A percentile compares a stretch with the other conserved stretches of the same genome.
Conservation (phyloP, 2,113 vertebrate species). For the Bombycilla garrulus region DNA sequence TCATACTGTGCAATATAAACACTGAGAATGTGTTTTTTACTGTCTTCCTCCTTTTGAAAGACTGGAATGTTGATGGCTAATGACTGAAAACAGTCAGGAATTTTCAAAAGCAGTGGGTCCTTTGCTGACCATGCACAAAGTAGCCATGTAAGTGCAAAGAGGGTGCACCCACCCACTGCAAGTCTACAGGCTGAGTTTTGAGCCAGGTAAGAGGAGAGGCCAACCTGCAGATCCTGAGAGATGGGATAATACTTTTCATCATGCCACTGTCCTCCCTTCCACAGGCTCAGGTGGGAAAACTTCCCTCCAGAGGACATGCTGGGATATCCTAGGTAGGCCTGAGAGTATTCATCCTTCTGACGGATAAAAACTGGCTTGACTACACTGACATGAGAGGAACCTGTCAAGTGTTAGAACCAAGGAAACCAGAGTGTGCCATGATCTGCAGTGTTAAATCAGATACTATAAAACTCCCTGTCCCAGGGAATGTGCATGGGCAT, state of each 20-base stretch:
- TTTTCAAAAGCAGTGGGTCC: background rate
- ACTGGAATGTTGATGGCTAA: background rate
- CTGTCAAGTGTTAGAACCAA: background rate
- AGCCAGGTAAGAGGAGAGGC: background rate
- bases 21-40: background rate
- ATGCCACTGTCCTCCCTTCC: background rate
- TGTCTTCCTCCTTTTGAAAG: background rate
- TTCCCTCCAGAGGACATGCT: rapidly evolving
- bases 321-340: no score
- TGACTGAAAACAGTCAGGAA: background rate
- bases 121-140: background rate
- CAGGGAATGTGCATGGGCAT: background rate
- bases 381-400: background rate
- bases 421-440: background rate
- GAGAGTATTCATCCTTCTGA: background rate
- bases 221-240: no score
- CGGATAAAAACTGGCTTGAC: background rate
- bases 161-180: background rate
- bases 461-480: background rate
- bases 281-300: background rate
- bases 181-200: background rate
- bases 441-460: background rate
- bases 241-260: background rate
- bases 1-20: background rate
- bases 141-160: background rate